These are phyloP conservation scores for Sialis fuliginosa DNA, from an alignment of 2,888 invertebrate genomes.

Conservation along the genomic window DNA sequence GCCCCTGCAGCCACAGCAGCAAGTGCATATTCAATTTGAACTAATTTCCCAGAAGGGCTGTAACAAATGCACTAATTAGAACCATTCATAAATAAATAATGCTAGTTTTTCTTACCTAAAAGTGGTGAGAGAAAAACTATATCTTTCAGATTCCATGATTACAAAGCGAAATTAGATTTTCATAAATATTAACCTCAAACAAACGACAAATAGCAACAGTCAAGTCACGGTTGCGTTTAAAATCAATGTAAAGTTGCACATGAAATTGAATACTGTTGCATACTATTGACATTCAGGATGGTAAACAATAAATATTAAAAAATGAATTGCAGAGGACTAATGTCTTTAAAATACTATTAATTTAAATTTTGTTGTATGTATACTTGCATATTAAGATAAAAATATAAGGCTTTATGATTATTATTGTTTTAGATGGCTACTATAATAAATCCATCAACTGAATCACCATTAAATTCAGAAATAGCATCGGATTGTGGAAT, in stretches of 20 bases:
- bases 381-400: too few relatives aligned
- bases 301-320: too few relatives aligned
- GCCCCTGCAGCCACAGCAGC: constrained; percentile 98
- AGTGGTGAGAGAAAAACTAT: constrained; percentile 89
- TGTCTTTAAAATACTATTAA: too few relatives aligned
- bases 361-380: too few relatives aligned
- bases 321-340: too few relatives aligned
- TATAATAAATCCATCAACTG: constrained; percentile 9
- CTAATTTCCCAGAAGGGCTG: constrained; percentile 97
- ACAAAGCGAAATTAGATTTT: neutral
- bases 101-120: constrained; percentile 39
- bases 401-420: too few relatives aligned
- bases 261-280: too few relatives aligned
- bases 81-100: neutral
- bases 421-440: neutral
- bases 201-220: too few relatives aligned
- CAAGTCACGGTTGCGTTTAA: too few relatives aligned
- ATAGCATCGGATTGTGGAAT: constrained; percentile 20
- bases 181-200: neutral
- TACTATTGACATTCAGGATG: too few relatives aligned
- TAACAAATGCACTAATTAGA: constrained; percentile 16
- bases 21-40: constrained; percentile 98
- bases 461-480: constrained; percentile 19
- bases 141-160: constrained; percentile 82
- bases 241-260: too few relatives aligned